Evolutionary conservation across 53 echinoderm and acorn worm species (phyloP).

Genomic region (Pentamera pediparva): DNA sequence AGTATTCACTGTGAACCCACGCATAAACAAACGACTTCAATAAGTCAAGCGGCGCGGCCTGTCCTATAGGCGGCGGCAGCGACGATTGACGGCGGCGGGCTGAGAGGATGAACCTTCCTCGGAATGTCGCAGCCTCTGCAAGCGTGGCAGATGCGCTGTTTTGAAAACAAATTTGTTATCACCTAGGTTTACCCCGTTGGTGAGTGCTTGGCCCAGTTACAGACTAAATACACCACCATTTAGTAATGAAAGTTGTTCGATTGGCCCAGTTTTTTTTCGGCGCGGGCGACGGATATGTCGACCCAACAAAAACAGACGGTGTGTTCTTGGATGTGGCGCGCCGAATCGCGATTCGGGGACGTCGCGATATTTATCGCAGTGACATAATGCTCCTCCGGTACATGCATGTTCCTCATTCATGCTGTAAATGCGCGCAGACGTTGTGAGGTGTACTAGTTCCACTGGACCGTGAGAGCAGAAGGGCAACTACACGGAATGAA

Average conservation of each 20-base stretch:
- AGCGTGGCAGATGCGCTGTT: slow-evolving; percentile 35
- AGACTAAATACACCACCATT: slow-evolving; percentile 33
- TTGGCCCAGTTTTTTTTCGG: slow-evolving; percentile 29
- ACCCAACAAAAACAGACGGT: slow-evolving; percentile 25
- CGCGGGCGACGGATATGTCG: slow-evolving; percentile 7
- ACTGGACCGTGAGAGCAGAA: too few relatives aligned
- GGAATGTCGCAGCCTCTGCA: slow-evolving; percentile 24
- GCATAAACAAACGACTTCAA: too few relatives aligned
- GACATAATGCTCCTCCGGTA: too few relatives aligned
- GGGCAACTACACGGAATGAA: too few relatives aligned
- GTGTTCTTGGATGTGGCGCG: slow-evolving; percentile 34
- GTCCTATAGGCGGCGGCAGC: too few relatives aligned
- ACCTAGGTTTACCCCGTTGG: slow-evolving; percentile 34
- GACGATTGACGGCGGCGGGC: slow-evolving; percentile 17
- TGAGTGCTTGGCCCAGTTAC: slow-evolving; percentile 34
- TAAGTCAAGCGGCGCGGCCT: too few relatives aligned
- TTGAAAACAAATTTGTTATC: slow-evolving; percentile 37
- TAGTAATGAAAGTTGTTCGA: slow-evolving; percentile 31
- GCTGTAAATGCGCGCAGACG: too few relatives aligned
- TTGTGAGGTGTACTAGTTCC: too few relatives aligned
- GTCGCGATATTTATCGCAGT: too few relatives aligned
- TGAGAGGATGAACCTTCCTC: slow-evolving; percentile 21
- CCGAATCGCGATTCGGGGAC: too few relatives aligned
- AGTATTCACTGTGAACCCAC: too few relatives aligned
- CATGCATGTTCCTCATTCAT: too few relatives aligned